Percentiles rank a stretch among this genome's conserved stretches.
Conservation (phyloP, 2,888 invertebrate species). For the Serrognathus titanus region DNA sequence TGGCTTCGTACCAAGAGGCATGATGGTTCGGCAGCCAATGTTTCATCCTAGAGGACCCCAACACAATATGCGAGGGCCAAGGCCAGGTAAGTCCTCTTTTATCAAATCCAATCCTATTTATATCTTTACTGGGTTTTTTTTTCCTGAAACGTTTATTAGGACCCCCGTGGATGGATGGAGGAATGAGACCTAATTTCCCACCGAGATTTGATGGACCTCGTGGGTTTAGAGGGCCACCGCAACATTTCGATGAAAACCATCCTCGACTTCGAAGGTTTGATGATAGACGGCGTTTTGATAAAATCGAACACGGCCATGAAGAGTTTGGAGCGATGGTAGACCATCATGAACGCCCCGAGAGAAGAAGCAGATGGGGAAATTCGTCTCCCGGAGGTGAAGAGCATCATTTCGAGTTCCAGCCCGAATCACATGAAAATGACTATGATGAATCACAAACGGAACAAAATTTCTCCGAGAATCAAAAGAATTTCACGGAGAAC, state of each 20-base stretch:
- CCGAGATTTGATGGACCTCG: conserved; percentile 42
- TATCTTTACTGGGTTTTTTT: background rate
- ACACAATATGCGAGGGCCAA: conserved; percentile 27
- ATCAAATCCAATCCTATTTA: background rate
- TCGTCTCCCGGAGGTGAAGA: conserved; percentile 23
- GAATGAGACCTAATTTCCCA: conserved; percentile 50
- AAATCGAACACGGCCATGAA: conserved; percentile 16
- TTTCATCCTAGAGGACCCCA: conserved; percentile 36
- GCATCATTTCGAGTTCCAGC: background rate
- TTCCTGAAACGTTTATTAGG: conserved; percentile 21
- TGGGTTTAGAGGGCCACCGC: conserved; percentile 41
- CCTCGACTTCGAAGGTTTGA: conserved; percentile 39
- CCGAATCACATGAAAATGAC: background rate
- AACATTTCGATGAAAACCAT: conserved; percentile 33
- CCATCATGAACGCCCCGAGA: conserved; percentile 19
- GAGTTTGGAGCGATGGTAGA: conserved; percentile 20
- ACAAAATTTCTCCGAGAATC: background rate
- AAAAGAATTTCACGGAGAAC: conserved; percentile 5
- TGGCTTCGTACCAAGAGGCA: conserved; percentile 32
- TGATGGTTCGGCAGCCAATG: conserved; percentile 28
- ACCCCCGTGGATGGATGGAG: conserved; percentile 48
- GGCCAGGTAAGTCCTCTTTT: conserved; percentile 26
- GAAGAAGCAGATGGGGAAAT: conserved; percentile 35
- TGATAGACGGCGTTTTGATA: conserved; percentile 25
- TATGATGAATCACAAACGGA: conserved; percentile 7